Percentiles rank a stretch among this genome's conserved stretches.
Evolutionary conservation across 2,113 vertebrate genomes (phyloP).

Genomic region (Plecotus auritus): DNA sequence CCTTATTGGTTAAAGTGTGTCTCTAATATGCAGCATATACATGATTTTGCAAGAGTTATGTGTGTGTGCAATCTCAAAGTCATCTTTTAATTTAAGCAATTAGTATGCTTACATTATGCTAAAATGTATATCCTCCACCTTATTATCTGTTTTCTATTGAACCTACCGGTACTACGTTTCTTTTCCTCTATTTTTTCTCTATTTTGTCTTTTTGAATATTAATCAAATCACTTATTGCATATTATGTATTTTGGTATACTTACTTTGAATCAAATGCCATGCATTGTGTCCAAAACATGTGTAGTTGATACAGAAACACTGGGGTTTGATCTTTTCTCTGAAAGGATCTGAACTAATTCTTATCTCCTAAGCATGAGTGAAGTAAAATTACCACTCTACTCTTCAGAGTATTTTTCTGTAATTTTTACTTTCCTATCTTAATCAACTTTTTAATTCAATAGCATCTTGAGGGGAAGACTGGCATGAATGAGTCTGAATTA

Average conservation of each 20-base stretch:
- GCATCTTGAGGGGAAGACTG: not conserved
- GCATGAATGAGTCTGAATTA: not conserved
- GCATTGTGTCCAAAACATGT: not conserved
- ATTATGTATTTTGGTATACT: not conserved
- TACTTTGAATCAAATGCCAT: not conserved
- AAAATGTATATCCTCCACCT: not conserved
- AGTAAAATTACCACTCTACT: not conserved
- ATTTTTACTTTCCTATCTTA: not conserved
- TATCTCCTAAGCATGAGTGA: not conserved
- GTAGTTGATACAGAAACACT: not conserved
- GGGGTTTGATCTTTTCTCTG: not conserved
- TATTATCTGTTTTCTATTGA: not conserved
- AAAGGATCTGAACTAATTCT: not conserved
- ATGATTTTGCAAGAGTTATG: not conserved
- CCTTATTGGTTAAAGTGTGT: not conserved
- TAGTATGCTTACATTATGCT: not conserved
- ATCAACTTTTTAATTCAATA: not conserved
- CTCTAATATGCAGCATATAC: not conserved
- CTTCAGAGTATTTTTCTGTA: not conserved
- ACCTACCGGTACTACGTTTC: not conserved
- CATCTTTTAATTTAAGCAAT: not conserved
- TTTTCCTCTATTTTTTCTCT: not conserved
- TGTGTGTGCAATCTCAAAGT: not conserved
- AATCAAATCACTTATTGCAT: not conserved
- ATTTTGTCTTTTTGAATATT: not conserved